phyloP scores from a whole-genome alignment of 2,113 vertebrate species.

The Etheostoma spectabile region DNA sequence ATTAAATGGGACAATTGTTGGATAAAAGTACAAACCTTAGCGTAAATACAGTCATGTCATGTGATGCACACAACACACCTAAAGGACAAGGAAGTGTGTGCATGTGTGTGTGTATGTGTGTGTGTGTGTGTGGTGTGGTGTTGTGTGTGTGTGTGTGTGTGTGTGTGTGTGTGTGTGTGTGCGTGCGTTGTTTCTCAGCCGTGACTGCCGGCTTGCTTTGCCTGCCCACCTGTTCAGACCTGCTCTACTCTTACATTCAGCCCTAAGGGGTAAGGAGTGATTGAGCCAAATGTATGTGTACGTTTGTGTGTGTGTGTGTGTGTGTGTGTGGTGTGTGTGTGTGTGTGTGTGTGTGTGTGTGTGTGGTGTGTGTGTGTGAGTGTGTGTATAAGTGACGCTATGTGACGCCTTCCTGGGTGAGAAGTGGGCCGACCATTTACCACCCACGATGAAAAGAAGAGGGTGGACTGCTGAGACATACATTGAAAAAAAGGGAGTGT shows the following conservation, averaged over 20 bases:
- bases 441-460: slow-evolving; percentile 73
- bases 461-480: slow-evolving; percentile 35
- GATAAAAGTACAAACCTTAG: neutral
- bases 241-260: slow-evolving; percentile 66
- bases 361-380: slow-evolving; percentile 22
- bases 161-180: slow-evolving; percentile 33
- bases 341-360: slow-evolving; percentile 19
- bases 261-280: slow-evolving; percentile 50
- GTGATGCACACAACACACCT: slow-evolving; percentile 19
- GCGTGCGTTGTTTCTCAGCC: slow-evolving; percentile 41
- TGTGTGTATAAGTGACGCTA: slow-evolving; percentile 27
- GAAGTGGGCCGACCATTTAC: slow-evolving; percentile 57
- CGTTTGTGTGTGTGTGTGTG: slow-evolving; percentile 22
- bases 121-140: slow-evolving; percentile 18
- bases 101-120: slow-evolving; percentile 7
- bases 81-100: slow-evolving; percentile 1
- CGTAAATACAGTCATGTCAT: neutral
- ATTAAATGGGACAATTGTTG: neutral
- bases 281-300: slow-evolving; percentile 43
- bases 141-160: slow-evolving; percentile 26
- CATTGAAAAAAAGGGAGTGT: slow-evolving; percentile 10
- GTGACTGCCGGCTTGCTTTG: slow-evolving; percentile 44
- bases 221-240: slow-evolving; percentile 76
- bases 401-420: slow-evolving; percentile 65
- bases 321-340: slow-evolving; percentile 27